Percentiles rank a stretch among this genome's conserved stretches.
phyloP scores from a whole-genome alignment of 1,140 invertebrate genomes.

The Phthorimaea operculella region DNA sequence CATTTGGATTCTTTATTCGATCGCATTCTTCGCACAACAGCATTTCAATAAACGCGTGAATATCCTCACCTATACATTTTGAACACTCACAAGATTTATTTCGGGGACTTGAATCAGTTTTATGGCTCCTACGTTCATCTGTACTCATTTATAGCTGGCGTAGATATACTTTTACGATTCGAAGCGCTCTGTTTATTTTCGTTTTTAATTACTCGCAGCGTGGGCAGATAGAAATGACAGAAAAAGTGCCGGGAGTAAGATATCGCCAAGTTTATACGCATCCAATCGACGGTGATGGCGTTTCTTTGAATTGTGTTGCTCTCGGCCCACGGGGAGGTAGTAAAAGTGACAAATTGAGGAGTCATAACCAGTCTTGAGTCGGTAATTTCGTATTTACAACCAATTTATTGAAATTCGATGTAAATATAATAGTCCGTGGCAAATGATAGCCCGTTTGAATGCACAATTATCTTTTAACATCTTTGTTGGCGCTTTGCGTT shows the following conservation, averaged over 20 bases:
- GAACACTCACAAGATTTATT: conserved; percentile 62
- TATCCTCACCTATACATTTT: conserved; percentile 50
- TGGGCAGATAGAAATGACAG: conserved; percentile 59
- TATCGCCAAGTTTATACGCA: conserved; percentile 26
- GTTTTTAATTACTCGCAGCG: conserved; percentile 65
- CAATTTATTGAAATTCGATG: conserved; percentile 10
- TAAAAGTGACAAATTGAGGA: conserved; percentile 24
- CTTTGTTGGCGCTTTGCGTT: not conserved
- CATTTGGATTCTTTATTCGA: conserved; percentile 37
- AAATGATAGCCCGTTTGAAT: not conserved
- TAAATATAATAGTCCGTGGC: not conserved
- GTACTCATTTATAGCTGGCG: conserved; percentile 64
- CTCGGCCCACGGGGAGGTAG: conserved; percentile 23
- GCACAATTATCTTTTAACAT: not conserved
- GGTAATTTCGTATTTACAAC: conserved; percentile 18
- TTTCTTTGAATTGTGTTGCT: conserved; percentile 26
- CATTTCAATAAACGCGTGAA: conserved; percentile 43
- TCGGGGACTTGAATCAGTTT: conserved; percentile 63
- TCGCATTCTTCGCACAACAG: conserved; percentile 43
- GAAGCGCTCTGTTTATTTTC: conserved; percentile 65
- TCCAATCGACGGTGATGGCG: conserved; percentile 22
- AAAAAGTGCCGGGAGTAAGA: conserved; percentile 47
- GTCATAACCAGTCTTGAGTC: conserved; percentile 11
- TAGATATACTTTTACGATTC: conserved; percentile 66
- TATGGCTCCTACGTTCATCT: conserved; percentile 61